phyloP scores from a whole-genome alignment of 2,888 invertebrate genomes.

The Allophyes oxyacanthae region DNA sequence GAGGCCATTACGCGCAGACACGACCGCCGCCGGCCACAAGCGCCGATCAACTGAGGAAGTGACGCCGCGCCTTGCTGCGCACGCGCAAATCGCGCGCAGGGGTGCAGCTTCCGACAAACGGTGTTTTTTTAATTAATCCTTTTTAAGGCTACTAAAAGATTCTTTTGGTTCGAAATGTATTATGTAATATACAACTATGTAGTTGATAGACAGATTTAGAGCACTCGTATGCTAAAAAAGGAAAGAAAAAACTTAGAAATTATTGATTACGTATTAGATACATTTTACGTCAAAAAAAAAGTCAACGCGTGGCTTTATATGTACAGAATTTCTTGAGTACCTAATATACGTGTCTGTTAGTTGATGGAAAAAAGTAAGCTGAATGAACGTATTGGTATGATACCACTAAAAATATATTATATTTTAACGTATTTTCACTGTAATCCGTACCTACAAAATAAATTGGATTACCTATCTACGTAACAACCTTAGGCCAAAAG shows the following conservation, averaged over 20 bases:
- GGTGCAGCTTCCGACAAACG: constrained; percentile 66
- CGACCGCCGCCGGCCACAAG: constrained; percentile 79
- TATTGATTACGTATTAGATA: constrained; percentile 48
- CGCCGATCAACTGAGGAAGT: constrained; percentile 81
- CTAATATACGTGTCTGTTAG: constrained; percentile 11
- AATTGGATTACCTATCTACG: not conserved
- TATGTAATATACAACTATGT: constrained; percentile 49
- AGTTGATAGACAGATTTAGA: constrained; percentile 55
- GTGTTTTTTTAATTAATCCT: constrained; percentile 58
- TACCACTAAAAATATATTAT: not conserved
- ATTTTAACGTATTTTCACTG: not conserved
- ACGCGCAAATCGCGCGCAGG: constrained; percentile 60
- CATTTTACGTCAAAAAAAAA: constrained; percentile 31
- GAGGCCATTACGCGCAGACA: constrained; percentile 78
- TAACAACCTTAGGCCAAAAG: constrained; percentile 37
- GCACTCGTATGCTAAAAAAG: constrained; percentile 47
- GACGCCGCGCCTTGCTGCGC: constrained; percentile 56
- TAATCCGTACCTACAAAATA: constrained; percentile 1
- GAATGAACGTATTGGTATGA: not conserved
- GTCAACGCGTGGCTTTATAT: constrained; percentile 21
- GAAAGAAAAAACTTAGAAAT: constrained; percentile 48
- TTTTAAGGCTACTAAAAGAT: constrained; percentile 50
- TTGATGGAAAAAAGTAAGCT: constrained; percentile 9
- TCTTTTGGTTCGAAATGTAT: constrained; percentile 45
- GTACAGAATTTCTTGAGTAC: constrained; percentile 22